phyloP scores from a whole-genome alignment of 2,113 vertebrate species.

The Hippopotamus amphibius region DNA sequence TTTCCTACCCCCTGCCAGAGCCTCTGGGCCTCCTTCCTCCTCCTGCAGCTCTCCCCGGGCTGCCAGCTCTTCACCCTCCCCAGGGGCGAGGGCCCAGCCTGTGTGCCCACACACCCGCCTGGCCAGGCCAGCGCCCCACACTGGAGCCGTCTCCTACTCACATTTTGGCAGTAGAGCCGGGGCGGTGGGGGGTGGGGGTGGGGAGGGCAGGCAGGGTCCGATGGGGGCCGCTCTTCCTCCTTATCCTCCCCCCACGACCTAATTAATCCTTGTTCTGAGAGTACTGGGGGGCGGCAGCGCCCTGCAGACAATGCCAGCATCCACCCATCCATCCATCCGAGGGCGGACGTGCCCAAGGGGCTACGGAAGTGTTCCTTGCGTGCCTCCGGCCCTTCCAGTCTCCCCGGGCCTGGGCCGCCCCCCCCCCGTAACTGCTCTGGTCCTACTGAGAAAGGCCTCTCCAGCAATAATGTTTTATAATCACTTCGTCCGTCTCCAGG shows the following conservation, averaged over 20 bases:
- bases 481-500: slow-evolving; percentile 69
- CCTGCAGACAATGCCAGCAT: slow-evolving; percentile 75
- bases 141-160: slow-evolving; percentile 62
- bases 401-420: not conserved
- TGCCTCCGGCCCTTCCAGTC: not conserved
- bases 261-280: slow-evolving; percentile 10
- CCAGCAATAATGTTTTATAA: slow-evolving; percentile 89
- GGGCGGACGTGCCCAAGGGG: not conserved
- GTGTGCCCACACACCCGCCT: not conserved
- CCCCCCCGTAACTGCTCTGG: slow-evolving; percentile 1
- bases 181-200: too few relatives aligned
- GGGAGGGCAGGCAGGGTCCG: not conserved
- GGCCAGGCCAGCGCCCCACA: slow-evolving; percentile 59
- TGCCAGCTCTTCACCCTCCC: not conserved
- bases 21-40: slow-evolving; percentile 20
- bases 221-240: slow-evolving; percentile 36
- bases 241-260: not conserved
- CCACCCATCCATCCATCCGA: not conserved
- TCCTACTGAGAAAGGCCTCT: slow-evolving; percentile 83
- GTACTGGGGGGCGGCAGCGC: not conserved
- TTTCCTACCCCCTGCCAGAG: not conserved
- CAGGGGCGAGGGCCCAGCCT: not conserved
- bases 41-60: not conserved
- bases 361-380: not conserved
- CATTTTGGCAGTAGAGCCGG: not conserved